These are phyloP conservation scores for Rhagologus leucostigma DNA, from an alignment of 2,113 vertebrate genomes.

Conservation along the genomic window DNA sequence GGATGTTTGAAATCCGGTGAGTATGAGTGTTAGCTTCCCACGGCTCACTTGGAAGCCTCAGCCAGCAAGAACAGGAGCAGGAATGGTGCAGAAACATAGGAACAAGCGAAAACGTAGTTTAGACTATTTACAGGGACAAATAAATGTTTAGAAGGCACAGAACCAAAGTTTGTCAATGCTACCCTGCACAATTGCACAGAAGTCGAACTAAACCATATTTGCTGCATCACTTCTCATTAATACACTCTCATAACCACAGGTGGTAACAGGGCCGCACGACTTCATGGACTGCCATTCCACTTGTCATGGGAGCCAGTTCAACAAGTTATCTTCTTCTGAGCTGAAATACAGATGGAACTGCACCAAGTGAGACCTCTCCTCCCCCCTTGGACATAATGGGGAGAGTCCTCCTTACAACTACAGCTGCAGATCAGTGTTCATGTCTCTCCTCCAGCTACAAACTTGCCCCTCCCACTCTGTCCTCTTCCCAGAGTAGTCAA, in stretches of 20 bases:
- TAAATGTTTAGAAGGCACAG: not conserved
- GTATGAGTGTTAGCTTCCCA: not conserved
- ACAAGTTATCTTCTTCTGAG: not conserved
- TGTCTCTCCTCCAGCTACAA: not conserved
- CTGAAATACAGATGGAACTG: not conserved
- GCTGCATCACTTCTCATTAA: not conserved
- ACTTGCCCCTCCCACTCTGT: not conserved
- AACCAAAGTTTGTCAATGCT: not conserved
- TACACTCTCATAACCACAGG: not conserved
- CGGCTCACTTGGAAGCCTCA: not conserved
- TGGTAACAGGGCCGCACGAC: not conserved
- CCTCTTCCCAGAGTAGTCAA: not conserved
- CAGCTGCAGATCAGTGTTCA: not conserved
- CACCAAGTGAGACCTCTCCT: not conserved
- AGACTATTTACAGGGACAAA: not conserved
- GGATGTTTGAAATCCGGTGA: not conserved
- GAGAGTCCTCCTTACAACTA: not conserved
- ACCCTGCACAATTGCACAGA: not conserved
- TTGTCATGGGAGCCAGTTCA: not conserved
- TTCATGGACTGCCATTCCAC: not conserved
- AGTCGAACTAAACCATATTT: not conserved
- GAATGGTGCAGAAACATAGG: not conserved
- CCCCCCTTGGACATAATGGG: not conserved
- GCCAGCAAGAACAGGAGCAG: not conserved
- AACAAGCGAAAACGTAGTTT: not conserved